These are phyloP conservation scores for Drosophila auraria DNA, from an alignment of 1,140 invertebrate species.

Conservation along the genomic window DNA sequence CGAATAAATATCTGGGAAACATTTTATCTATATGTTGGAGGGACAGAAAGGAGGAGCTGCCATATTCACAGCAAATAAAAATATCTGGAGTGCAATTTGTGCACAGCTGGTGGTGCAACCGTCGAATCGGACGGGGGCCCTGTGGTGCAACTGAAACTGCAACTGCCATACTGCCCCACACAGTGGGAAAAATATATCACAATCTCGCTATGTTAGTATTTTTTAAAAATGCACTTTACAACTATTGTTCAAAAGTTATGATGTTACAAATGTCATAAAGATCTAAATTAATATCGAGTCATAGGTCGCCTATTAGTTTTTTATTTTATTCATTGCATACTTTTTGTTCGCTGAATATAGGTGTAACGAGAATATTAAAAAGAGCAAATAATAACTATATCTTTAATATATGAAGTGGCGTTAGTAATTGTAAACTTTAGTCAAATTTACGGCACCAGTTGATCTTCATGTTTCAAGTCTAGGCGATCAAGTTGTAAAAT, in stretches of 20 bases:
- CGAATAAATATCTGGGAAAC: slow-evolving; percentile 38
- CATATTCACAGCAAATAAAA: slow-evolving; percentile 83
- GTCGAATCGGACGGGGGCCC: slow-evolving; percentile 59
- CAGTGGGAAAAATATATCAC: not conserved
- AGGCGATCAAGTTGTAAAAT: not conserved
- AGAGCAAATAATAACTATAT: not conserved
- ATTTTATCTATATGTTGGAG: slow-evolving; percentile 6
- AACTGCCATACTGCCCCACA: slow-evolving; percentile 34
- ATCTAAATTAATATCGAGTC: not conserved
- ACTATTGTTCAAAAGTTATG: accelerated
- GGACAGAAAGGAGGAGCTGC: slow-evolving; percentile 32
- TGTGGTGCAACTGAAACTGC: slow-evolving; percentile 58
- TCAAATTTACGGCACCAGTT: not conserved
- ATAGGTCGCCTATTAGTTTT: not conserved
- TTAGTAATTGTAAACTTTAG: not conserved
- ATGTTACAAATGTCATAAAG: not conserved
- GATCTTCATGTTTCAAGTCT: not conserved
- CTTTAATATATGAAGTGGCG: not conserved
- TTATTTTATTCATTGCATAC: not conserved
- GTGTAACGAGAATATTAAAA: not conserved
- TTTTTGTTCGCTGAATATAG: not conserved
- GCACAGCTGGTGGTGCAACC: slow-evolving; percentile 82
- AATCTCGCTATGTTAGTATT: not conserved
- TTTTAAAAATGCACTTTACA: not conserved
- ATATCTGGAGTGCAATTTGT: slow-evolving; percentile 82